Evolutionary conservation across 2,113 vertebrate species (phyloP).

Genomic region (Trichechus manatus): DNA sequence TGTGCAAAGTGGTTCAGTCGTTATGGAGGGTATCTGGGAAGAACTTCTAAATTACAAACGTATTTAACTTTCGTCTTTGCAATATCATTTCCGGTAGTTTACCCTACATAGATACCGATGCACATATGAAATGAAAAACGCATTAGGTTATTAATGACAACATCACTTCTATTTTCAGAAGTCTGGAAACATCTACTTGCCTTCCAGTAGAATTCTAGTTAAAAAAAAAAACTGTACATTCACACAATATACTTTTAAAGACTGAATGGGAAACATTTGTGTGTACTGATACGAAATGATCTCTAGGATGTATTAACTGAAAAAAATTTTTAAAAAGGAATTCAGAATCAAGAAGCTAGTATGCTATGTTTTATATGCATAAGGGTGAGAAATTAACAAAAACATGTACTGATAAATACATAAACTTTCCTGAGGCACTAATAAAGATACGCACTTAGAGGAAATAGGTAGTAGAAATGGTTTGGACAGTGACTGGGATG

Average conservation of each 20-base stretch:
- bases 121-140: not conserved
- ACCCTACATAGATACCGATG: too few relatives aligned
- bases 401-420: not conserved
- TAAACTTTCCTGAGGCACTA: not conserved
- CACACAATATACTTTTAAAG: not conserved
- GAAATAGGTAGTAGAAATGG: not conserved
- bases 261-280: not conserved
- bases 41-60: too few relatives aligned
- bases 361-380: not conserved
- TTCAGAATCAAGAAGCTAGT: not conserved
- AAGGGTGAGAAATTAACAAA: not conserved
- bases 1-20: too few relatives aligned
- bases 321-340: not conserved
- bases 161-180: not conserved
- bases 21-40: too few relatives aligned
- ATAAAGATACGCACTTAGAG: not conserved
- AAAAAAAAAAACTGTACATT: not conserved
- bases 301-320: not conserved
- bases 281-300: not conserved
- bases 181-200: not conserved
- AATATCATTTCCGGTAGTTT: too few relatives aligned
- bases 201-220: not conserved
- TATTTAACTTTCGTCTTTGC: too few relatives aligned
- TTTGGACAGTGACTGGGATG: not conserved
- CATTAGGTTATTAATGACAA: not conserved